Evolutionary conservation across 2,113 vertebrate species (phyloP).

Genomic region (Circaetus gallicus): DNA sequence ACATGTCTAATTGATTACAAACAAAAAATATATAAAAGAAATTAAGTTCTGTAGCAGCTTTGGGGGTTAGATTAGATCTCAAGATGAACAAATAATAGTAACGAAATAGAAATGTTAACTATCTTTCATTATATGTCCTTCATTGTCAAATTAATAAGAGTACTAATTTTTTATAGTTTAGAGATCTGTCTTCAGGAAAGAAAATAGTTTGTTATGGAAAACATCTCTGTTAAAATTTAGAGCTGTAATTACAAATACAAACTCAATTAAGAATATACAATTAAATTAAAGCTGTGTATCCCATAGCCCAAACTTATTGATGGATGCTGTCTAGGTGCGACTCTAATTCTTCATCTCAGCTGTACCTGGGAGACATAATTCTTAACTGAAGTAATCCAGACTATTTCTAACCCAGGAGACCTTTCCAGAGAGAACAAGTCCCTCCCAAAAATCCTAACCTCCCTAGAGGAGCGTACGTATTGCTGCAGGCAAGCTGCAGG

Average conservation of each 20-base stretch:
- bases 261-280: not conserved
- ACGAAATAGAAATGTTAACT: too few species aligned
- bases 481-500: not conserved
- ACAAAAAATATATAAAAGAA: too few species aligned
- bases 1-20: too few species aligned
- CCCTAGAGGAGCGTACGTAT: fast-evolving
- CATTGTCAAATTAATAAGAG: too few species aligned
- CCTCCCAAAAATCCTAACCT: not conserved
- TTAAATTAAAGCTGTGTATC: not conserved
- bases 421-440: not conserved
- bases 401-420: not conserved
- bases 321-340: not conserved
- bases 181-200: not conserved
- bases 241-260: not conserved
- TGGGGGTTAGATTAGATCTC: too few species aligned
- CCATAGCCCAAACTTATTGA: not conserved
- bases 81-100: too few species aligned
- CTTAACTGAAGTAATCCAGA: not conserved
- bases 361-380: not conserved
- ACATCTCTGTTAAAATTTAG: not conserved
- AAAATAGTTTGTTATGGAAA: not conserved
- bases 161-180: too few species aligned
- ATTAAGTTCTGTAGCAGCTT: too few species aligned
- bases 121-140: too few species aligned
- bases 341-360: not conserved